These are phyloP conservation scores for Galendromus occidentalis DNA, from an alignment of 1,140 invertebrate species.

Conservation along the genomic window DNA sequence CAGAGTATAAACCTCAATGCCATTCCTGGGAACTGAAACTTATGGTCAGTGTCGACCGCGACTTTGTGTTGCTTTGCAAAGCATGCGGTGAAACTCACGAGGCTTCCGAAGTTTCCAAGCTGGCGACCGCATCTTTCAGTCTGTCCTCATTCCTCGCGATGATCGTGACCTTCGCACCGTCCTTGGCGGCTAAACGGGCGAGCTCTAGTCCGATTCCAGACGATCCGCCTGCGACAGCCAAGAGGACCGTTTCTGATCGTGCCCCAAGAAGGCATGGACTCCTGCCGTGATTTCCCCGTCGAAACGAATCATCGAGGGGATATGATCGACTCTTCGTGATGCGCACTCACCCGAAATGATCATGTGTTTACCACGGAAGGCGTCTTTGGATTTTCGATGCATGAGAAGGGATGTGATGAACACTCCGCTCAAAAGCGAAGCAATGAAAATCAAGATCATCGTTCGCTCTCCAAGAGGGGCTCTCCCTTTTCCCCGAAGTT, in stretches of 20 bases:
- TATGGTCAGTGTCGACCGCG: no score
- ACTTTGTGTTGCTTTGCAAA: no score
- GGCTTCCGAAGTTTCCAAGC: no score
- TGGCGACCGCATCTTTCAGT: slow-evolving; percentile 37
- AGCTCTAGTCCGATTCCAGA: slow-evolving; percentile 78
- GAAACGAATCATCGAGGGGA: no score
- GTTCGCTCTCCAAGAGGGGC: background rate
- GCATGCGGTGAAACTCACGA: no score
- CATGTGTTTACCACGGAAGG: background rate
- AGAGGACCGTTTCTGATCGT: no score
- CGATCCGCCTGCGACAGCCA: slow-evolving; percentile 57
- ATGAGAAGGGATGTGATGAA: background rate
- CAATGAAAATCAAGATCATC: background rate
- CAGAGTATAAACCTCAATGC: no score
- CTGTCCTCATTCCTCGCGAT: slow-evolving; percentile 49
- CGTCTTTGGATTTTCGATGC: background rate
- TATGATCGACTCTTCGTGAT: background rate
- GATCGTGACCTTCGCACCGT: slow-evolving; percentile 70
- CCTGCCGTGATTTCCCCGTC: no score
- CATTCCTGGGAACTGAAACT: no score
- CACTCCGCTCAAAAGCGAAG: background rate
- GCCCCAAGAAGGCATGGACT: no score
- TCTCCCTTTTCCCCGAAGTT: background rate
- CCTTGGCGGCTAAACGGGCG: slow-evolving; percentile 48
- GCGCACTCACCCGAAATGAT: background rate